Conservation (phyloP, 2,113 vertebrate species). For the Dasyornis broadbenti region DNA sequence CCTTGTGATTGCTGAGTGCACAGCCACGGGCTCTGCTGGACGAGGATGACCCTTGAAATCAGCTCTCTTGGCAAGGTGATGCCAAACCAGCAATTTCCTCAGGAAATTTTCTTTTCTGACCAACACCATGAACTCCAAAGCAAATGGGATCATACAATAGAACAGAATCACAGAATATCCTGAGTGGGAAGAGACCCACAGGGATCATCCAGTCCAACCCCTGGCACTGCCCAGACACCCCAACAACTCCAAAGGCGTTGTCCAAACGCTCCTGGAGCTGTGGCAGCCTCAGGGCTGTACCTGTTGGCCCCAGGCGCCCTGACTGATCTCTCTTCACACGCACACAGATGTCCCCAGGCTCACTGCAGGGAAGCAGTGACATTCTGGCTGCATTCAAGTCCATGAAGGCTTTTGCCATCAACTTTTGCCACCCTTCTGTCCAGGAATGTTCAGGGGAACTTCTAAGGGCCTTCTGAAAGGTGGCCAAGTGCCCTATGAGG, state of each 20-base stretch:
- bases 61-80: neutral
- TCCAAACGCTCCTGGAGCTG: fast-evolving
- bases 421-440: neutral
- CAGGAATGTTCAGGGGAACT: neutral
- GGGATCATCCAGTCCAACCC: neutral
- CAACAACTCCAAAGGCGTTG: fast-evolving
- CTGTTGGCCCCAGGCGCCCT: neutral
- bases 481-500: neutral
- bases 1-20: neutral
- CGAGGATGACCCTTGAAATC: neutral
- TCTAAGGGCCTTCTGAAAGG: neutral
- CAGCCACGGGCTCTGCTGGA: neutral
- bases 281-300: neutral
- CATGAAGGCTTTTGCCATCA: neutral
- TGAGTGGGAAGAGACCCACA: neutral
- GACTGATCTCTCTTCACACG: neutral
- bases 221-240: neutral
- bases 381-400: neutral
- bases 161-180: neutral
- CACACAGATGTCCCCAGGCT: neutral
- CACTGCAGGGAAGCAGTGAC: neutral
- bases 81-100: neutral
- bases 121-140: neutral
- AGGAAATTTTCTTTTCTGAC: neutral
- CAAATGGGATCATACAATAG: neutral